Percentiles rank a stretch among this genome's conserved stretches.
Conservation (phyloP, 1,140 invertebrate genomes). For the Polypedilum pembai region DNA sequence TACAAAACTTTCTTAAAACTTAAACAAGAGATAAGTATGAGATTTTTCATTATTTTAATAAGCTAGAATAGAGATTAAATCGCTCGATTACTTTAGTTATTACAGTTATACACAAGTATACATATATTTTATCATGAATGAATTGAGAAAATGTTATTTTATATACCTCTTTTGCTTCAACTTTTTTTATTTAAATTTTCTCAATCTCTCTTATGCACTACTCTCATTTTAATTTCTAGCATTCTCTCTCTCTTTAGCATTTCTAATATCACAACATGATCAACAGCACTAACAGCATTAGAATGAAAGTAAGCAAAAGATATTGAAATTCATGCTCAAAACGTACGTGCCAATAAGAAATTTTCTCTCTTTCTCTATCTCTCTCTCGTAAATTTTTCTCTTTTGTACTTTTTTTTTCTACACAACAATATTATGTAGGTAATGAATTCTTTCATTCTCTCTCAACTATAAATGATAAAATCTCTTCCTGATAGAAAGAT, state of each 20-base stretch:
- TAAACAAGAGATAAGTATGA: not conserved
- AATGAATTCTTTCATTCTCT: too few relatives aligned
- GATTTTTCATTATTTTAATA: not conserved
- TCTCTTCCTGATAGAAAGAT: too few relatives aligned
- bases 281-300: not conserved
- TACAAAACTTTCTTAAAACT: too few relatives aligned
- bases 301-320: not conserved
- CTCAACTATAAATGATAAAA: too few relatives aligned
- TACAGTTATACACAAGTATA: not conserved
- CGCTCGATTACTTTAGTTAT: not conserved
- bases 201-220: not conserved
- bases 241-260: not conserved
- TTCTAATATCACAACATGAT: not conserved
- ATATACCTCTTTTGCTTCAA: not conserved
- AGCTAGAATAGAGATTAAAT: not conserved
- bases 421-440: too few relatives aligned
- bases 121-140: conserved; percentile 7
- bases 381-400: too few relatives aligned
- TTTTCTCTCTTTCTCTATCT: not conserved
- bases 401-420: too few relatives aligned
- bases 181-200: not conserved
- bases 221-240: not conserved
- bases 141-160: not conserved
- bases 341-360: conserved; percentile 16
- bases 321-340: not conserved